phyloP scores from a whole-genome alignment of 2,113 vertebrate genomes.

The Anser cygnoides region DNA sequence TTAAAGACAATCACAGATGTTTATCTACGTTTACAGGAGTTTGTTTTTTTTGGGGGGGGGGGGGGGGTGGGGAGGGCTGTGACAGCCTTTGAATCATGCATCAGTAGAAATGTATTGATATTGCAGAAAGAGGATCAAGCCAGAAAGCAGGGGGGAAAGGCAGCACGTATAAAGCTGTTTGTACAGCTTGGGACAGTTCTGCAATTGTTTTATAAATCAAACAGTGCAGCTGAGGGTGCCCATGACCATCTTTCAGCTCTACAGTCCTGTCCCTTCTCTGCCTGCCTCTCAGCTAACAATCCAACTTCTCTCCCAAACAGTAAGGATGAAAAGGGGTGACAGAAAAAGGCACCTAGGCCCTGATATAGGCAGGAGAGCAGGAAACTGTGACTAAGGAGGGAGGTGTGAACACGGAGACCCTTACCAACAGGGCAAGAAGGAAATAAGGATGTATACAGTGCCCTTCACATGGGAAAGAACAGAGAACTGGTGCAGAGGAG shows the following conservation, averaged over 20 bases:
- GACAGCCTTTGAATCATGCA: background rate
- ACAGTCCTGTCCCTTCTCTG: background rate
- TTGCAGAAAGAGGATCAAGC: background rate
- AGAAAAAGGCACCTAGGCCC: background rate
- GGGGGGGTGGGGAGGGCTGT: accelerated
- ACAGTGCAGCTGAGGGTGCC: accelerated
- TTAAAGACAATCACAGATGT: background rate
- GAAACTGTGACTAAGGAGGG: background rate
- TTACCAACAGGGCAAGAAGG: background rate
- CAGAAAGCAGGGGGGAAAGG: accelerated
- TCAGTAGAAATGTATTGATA: background rate
- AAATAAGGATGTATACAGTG: background rate
- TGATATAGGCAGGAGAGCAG: background rate
- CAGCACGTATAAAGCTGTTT: background rate
- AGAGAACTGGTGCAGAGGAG: background rate
- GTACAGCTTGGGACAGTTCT: background rate
- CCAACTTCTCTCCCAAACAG: background rate
- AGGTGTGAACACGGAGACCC: background rate
- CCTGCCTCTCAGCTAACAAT: background rate
- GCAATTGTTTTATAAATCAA: background rate
- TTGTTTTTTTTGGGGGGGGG: background rate
- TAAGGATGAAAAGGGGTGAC: background rate
- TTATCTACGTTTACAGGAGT: background rate
- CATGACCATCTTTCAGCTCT: background rate
- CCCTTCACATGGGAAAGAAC: accelerated